A percentile compares a stretch with the other conserved stretches of the same genome.
Conservation (phyloP, 1,140 invertebrate genomes). For the Ruditapes philippinarum region DNA sequence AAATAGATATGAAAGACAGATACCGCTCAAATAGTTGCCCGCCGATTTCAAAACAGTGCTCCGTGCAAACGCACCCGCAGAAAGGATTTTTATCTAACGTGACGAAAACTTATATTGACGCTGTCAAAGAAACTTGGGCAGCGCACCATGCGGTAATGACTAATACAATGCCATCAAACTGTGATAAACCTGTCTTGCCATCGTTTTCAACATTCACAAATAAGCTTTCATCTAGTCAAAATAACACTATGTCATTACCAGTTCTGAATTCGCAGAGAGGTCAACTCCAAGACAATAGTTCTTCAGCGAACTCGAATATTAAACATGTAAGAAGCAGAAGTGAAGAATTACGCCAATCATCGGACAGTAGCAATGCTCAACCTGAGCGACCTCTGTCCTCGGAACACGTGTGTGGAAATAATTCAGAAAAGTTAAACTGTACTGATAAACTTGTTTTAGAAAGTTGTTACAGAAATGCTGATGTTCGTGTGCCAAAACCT, state of each 20-base stretch:
- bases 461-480: not conserved
- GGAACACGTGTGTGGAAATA: not conserved
- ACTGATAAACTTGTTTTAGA: not conserved
- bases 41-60: conserved; percentile 5
- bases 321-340: conserved; percentile 28
- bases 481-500: not conserved
- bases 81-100: not conserved
- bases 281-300: not conserved
- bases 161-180: conserved; percentile 5
- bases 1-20: not conserved
- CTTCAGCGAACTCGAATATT: not conserved
- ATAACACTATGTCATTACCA: not conserved
- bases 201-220: conserved; percentile 55
- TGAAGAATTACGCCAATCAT: conserved; percentile 17
- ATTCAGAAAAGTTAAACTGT: not conserved
- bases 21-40: conserved; percentile 61
- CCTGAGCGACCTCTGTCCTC: not conserved
- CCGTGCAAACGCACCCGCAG: not conserved
- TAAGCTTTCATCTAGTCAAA: not conserved
- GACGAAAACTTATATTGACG: conserved; percentile 35
- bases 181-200: conserved; percentile 20
- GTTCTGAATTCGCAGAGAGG: not conserved
- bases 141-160: conserved; percentile 56
- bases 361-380: not conserved
- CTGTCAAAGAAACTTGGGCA: conserved; percentile 62